Evolutionary conservation across 2,797 vertebrate species (phyloP), one percentile per base, ranked within the genome.

Genomic region (Chanos chanos): DNA sequence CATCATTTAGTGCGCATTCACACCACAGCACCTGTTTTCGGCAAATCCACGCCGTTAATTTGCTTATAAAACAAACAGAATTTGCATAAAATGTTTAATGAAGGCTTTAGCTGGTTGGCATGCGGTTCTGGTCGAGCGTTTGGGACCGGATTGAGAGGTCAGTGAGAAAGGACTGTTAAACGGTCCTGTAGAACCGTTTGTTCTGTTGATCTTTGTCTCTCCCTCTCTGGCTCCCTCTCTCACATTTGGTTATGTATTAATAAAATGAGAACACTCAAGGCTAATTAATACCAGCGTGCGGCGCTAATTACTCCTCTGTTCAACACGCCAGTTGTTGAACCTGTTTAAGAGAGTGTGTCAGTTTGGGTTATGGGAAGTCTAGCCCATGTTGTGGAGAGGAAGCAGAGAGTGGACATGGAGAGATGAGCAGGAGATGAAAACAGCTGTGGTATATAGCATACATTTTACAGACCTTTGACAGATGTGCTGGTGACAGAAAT

Each of bases 1-100:
- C 93, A 94, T 94, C 92, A 90, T 94, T 97, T 97, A 97, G 92
- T 88, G 83, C 80, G 90, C 93, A 89, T 94, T 97, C 93, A 92
- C 93, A 93, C 93, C 91, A 90, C 90, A 91, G 92, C 95, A 97
- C 96, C 95, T 98, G 94, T 94, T 96, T 92, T 88, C 89, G 89
- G 65, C 66, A 75, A 90, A 91, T 92, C 90, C 86, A 85, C 81
- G 88, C 91, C 86, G 92, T 92, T 91, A 92, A 94, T 94, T 96
- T 95, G 92, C 96, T 97, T 95, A 94, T 92, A 93, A 92, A 90
- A 88, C 86, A 92, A 91, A 94, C 89, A 92, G 87, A 89, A 94
- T 96, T 96, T 95, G 91, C 92, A 94, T 95, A 93, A 91, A 92
- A 91, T 91, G 86, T 92, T 92, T 93, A 93, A 93, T 94, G 91